Evolutionary conservation across 2,888 invertebrate species (phyloP), one percentile per base, ranked within the genome.

Genomic region (Geotrupes spiniger): DNA sequence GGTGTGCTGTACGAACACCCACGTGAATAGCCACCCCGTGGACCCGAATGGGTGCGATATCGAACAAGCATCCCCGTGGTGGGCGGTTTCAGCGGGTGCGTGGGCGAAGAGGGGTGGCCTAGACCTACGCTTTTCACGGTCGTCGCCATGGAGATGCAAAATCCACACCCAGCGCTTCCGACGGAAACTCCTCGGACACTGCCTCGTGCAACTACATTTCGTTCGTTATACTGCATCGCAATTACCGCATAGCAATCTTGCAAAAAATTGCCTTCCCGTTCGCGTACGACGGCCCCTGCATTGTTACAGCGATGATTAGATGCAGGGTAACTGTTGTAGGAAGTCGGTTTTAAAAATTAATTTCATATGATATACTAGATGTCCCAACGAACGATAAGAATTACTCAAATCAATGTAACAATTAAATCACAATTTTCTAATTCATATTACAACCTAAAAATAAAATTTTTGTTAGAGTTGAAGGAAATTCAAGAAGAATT

Each of bases 81-180:
- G 51, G 59, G 61, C 55, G 60, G 42, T 31, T 51, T 46, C 47
- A 45, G 52, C 40, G 51, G 53, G 44, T 51, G 55, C 55, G 56
- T 54, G 54, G 56, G 57, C 52, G 54, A 44, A 46, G 49, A 52
- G 56, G 58, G 58, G 52, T 55, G 61, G 58, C 60, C 60, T 58
- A 60, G 59, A 58, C 58, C 54, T 52, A 57, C 54, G 53, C 50
- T 56, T 59, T 55, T 58, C 58, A 57, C 57, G 54, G 54, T 53
- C 55, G 59, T 57, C 53, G 38, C 53, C 56, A 56, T 59, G 56
- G 54, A 39, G 49, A 58, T 49, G 40, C 45, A 37, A 25, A 49
- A 45, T 55, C 44, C 53, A 51, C 53, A 45, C 54, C 56, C 52
- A 54, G 44, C 36, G 10, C 15, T 45, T 45, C 37, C 38, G 26